Conservation (phyloP, 2,113 vertebrate genomes). For the Meriones unguiculatus region DNA sequence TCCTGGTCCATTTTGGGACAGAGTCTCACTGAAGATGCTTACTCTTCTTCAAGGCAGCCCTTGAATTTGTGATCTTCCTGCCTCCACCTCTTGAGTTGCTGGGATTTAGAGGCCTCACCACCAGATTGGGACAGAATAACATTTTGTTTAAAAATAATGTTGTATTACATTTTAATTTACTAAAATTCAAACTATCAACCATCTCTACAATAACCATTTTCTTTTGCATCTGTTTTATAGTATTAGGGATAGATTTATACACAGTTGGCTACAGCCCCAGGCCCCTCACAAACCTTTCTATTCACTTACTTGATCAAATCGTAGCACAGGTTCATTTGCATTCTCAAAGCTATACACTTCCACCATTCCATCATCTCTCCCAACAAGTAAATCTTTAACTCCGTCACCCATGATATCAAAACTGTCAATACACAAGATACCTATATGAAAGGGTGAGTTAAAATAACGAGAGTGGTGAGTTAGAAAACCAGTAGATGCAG, state of each 20-base stretch:
- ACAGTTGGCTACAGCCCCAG: neutral
- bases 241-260: neutral
- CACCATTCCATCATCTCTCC: constrained; percentile 95
- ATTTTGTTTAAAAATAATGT: constrained; percentile 36
- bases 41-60: neutral
- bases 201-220: constrained; percentile 29
- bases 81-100: neutral
- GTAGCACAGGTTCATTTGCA: constrained; percentile 90
- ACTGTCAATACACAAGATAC: constrained; percentile 95
- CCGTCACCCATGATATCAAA: constrained; percentile 97
- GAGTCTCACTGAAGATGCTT: neutral
- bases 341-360: constrained; percentile 94
- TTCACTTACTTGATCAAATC: constrained; percentile 92
- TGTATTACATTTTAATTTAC: constrained; percentile 54
- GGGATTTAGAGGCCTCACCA: neutral
- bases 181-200: constrained; percentile 27
- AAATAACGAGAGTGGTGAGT: neutral
- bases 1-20: neutral
- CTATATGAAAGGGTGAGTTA: constrained; percentile 81
- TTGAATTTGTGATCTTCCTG: neutral
- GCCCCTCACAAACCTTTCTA: neutral
- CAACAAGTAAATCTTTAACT: constrained; percentile 95
- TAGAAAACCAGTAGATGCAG: neutral
- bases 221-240: neutral
- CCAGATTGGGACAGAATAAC: neutral